Conservation (phyloP, 2,113 vertebrate species). For the Nothoprocta pentlandii region DNA sequence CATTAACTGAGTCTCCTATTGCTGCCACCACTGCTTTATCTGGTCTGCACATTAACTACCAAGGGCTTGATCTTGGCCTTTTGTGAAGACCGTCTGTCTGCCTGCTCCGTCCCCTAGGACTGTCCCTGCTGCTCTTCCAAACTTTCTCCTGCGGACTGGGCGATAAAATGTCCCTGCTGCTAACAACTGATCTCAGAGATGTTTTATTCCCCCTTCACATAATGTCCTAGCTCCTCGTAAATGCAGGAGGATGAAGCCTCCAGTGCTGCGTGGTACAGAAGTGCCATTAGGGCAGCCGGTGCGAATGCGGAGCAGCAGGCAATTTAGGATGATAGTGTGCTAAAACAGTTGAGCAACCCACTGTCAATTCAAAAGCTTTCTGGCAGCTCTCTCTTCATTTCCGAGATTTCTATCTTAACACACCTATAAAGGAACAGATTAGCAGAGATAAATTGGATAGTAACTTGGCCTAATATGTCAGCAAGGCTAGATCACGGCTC, state of each 20-base stretch:
- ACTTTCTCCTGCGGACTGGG: neutral
- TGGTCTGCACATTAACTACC: neutral
- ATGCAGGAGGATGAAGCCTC: slow-evolving; percentile 22
- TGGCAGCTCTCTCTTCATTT: slow-evolving; percentile 69
- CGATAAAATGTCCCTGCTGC: neutral
- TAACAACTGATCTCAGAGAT: neutral
- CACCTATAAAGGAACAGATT: slow-evolving; percentile 27
- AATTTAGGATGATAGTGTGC: slow-evolving; percentile 61
- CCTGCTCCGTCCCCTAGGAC: neutral
- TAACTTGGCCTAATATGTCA: slow-evolving; percentile 30
- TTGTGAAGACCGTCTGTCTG: fast-evolving
- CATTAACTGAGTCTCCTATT: neutral
- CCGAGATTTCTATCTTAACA: slow-evolving; percentile 60
- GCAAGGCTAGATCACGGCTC: neutral
- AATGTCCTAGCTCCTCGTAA: slow-evolving; percentile 58
- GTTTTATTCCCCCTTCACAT: slow-evolving; percentile 36
- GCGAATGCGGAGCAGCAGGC: neutral
- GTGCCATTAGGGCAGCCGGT: slow-evolving; percentile 50
- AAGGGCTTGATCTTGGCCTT: neutral
- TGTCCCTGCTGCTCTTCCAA: neutral
- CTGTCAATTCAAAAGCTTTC: slow-evolving; percentile 79
- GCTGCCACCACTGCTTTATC: neutral
- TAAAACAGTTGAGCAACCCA: slow-evolving; percentile 51
- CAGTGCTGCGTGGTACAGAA: neutral
- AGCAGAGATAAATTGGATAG: slow-evolving; percentile 55